phyloP scores from a whole-genome alignment of 2,797 vertebrate genomes.

The Syndactyla subalaris region DNA sequence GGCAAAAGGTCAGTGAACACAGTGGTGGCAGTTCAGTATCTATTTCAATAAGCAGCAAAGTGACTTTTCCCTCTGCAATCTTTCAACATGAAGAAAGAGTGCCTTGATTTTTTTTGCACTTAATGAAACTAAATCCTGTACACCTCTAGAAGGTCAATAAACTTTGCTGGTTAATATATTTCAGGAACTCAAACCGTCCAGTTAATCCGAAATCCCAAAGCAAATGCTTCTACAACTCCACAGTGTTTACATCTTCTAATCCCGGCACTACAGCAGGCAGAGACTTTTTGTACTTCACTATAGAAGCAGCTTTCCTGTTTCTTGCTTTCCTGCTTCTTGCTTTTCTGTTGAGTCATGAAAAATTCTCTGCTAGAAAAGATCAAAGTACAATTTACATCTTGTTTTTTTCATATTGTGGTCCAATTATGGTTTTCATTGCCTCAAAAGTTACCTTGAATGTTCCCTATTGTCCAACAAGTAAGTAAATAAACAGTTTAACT shows the following conservation, averaged over 20 bases:
- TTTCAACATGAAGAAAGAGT: background rate
- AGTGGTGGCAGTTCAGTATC: background rate
- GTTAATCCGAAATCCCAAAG: background rate
- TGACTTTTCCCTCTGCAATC: background rate
- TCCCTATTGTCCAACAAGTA: background rate
- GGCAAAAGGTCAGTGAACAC: background rate
- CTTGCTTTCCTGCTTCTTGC: background rate
- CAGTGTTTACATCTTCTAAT: background rate
- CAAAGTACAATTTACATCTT: background rate
- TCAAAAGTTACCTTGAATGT: background rate
- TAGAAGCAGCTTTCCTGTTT: background rate
- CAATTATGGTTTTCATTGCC: background rate
- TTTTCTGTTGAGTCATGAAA: background rate
- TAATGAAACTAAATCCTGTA: background rate
- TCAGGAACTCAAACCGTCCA: background rate
- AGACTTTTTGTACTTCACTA: background rate
- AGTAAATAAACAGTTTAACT: background rate
- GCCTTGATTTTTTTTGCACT: background rate
- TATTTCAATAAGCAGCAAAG: background rate
- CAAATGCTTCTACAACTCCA: background rate
- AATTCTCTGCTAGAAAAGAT: background rate
- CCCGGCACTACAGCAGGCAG: background rate
- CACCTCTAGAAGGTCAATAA: background rate
- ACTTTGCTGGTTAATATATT: background rate
- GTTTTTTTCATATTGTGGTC: background rate